phyloP scores from a whole-genome alignment of 1,140 invertebrate genomes.

The Gyrodactylus bullatarudis region DNA sequence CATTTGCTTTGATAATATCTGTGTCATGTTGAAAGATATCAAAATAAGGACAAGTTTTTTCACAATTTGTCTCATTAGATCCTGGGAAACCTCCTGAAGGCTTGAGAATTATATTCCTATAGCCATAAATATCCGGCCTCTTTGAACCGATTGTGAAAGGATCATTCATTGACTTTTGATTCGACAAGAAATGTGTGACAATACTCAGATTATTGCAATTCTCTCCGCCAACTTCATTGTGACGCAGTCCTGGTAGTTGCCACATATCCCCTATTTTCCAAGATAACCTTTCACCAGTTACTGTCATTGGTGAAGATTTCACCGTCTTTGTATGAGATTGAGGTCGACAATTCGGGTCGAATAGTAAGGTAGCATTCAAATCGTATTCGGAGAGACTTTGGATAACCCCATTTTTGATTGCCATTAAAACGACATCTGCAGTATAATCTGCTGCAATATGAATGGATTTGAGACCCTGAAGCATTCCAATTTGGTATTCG shows the following conservation, averaged over 20 bases:
- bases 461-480: neutral
- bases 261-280: neutral
- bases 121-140: slow-evolving; percentile 2
- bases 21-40: neutral
- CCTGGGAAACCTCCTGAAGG: neutral
- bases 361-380: neutral
- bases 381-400: neutral
- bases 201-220: slow-evolving; percentile 1
- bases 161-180: neutral
- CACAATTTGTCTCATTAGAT: neutral
- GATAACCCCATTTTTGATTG: neutral
- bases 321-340: neutral
- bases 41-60: neutral
- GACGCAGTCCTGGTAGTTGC: neutral
- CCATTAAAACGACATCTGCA: neutral
- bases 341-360: neutral
- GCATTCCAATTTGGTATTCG: slow-evolving; percentile 6
- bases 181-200: slow-evolving; percentile 2
- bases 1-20: neutral
- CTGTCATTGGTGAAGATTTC: neutral
- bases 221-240: slow-evolving; percentile 5
- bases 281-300: neutral
- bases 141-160: neutral
- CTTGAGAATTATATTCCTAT: slow-evolving; percentile 1
- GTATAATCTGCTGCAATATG: neutral